phyloP scores from a whole-genome alignment of 1,140 invertebrate species.

The Battus philenor region DNA sequence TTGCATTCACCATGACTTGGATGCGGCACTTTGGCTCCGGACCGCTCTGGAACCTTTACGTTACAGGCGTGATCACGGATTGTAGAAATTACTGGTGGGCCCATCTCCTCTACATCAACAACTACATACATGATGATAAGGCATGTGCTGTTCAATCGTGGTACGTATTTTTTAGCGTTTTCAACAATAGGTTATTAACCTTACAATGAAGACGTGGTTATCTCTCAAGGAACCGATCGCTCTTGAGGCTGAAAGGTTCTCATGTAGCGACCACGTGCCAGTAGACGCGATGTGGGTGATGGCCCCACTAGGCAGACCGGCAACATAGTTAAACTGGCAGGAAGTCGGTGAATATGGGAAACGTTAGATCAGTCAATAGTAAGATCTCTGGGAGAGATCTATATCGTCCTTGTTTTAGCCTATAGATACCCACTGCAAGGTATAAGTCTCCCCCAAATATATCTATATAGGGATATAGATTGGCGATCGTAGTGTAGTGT shows the following conservation, averaged over 20 bases:
- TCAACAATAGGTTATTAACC: neutral
- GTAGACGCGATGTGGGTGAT: no score
- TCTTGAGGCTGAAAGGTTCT: no score
- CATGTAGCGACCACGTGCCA: no score
- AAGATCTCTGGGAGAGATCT: neutral
- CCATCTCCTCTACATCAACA: slow-evolving; percentile 19
- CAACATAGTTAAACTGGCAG: neutral
- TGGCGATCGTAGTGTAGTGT: no score
- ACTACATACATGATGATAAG: slow-evolving; percentile 10
- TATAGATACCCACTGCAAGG: no score
- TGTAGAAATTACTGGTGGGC: slow-evolving; percentile 17
- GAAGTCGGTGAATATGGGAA: neutral
- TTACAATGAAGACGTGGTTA: no score
- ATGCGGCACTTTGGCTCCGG: slow-evolving; percentile 16
- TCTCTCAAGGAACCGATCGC: no score
- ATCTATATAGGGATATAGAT: no score
- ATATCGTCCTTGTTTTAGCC: no score
- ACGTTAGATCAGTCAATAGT: neutral
- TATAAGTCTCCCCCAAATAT: no score
- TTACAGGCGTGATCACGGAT: neutral
- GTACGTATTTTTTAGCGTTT: neutral
- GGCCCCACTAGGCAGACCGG: neutral
- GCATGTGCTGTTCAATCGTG: slow-evolving; percentile 17
- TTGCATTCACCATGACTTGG: slow-evolving; percentile 19
- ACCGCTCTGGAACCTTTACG: slow-evolving; percentile 15